phyloP scores from a whole-genome alignment of 2,888 invertebrate species.

The Xylocampa areola region DNA sequence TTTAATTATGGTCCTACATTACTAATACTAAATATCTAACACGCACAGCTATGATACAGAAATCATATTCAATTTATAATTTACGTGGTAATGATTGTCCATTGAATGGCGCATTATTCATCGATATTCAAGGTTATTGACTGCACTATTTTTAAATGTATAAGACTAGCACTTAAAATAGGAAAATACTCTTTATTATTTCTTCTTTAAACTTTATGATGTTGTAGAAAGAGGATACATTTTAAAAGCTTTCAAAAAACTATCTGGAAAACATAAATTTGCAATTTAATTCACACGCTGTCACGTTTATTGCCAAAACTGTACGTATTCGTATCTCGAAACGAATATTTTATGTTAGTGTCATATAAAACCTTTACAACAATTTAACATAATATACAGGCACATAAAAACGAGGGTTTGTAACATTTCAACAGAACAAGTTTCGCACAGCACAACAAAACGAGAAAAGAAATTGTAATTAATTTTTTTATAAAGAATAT shows the following conservation, averaged over 20 bases:
- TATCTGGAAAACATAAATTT: conserved; percentile 41
- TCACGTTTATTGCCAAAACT: conserved; percentile 45
- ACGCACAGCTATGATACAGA: no score
- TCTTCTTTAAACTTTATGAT: not conserved
- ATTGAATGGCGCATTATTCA: no score
- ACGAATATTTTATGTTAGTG: conserved; percentile 29
- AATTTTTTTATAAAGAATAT: conserved; percentile 47
- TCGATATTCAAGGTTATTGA: no score
- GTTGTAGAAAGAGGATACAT: conserved; percentile 1
- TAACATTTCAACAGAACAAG: conserved; percentile 27
- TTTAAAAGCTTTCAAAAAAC: conserved; percentile 19
- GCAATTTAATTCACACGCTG: conserved; percentile 27
- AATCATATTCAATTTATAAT: no score
- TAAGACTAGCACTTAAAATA: no score
- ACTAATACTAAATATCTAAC: no score
- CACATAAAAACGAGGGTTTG: conserved; percentile 38
- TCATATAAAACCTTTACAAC: conserved; percentile 46
- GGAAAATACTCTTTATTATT: no score
- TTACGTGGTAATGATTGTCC: no score
- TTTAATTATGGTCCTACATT: not conserved
- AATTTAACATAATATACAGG: conserved; percentile 52
- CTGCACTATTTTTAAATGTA: no score
- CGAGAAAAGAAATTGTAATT: conserved; percentile 41
- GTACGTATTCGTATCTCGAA: conserved; percentile 34
- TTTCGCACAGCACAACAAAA: conserved; percentile 33